phyloP scores from a whole-genome alignment of 2,888 invertebrate species.

The Drosophila maculinotata region DNA sequence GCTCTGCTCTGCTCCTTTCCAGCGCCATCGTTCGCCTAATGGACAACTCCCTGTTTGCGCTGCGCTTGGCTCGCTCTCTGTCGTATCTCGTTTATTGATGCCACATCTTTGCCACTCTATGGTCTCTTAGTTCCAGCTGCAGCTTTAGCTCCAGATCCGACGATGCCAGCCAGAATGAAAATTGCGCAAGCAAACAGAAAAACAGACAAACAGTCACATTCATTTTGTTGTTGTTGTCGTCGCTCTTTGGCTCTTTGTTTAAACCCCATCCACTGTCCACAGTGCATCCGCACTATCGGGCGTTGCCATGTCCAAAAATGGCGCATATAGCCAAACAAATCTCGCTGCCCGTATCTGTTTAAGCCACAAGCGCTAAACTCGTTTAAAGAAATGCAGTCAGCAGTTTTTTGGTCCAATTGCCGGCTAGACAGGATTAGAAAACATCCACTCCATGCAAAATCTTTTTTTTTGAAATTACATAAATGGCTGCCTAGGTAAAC shows the following conservation, averaged over 20 bases:
- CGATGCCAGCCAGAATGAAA: slow-evolving; percentile 45
- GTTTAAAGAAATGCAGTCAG: slow-evolving; percentile 34
- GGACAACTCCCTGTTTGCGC: slow-evolving; percentile 54
- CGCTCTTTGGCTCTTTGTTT: slow-evolving; percentile 21
- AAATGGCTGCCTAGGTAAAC: slow-evolving; percentile 8
- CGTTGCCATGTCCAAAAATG: slow-evolving; percentile 35
- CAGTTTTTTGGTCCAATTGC: slow-evolving; percentile 13
- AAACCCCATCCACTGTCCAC: slow-evolving; percentile 19
- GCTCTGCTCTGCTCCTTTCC: too few species aligned
- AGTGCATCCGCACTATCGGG: slow-evolving; percentile 30
- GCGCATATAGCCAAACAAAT: slow-evolving; percentile 18
- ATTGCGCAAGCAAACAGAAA: slow-evolving; percentile 61
- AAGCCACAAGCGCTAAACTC: slow-evolving; percentile 21
- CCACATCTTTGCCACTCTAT: slow-evolving; percentile 47
- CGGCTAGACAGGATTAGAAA: slow-evolving; percentile 11
- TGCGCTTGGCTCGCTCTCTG: slow-evolving; percentile 51
- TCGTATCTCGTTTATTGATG: slow-evolving; percentile 77
- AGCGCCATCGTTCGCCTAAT: slow-evolving; percentile 53
- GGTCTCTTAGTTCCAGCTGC: slow-evolving; percentile 27
- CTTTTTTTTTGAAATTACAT: slow-evolving; percentile 5
- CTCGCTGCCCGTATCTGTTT: slow-evolving; percentile 8
- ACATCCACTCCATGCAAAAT: background rate
- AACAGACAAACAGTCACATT: slow-evolving; percentile 52
- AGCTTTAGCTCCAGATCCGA: slow-evolving; percentile 22
- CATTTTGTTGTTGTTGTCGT: slow-evolving; percentile 34